Conservation (phyloP, 2,888 invertebrate species). For the Drosophila kokeensis region DNA sequence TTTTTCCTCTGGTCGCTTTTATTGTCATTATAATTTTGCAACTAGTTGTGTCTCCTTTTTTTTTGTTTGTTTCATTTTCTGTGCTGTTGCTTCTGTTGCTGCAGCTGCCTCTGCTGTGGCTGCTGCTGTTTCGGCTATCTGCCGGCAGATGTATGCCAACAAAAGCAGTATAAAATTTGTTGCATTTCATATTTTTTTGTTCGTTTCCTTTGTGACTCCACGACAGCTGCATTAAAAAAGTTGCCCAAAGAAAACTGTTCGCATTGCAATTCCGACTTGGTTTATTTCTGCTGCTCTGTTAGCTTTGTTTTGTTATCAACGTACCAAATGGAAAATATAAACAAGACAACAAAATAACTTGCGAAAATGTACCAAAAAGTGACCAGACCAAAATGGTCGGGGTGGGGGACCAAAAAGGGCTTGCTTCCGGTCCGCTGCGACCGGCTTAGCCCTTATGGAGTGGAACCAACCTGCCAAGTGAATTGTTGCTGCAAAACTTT, state of each 20-base stretch:
- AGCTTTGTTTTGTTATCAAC: slow-evolving; percentile 74
- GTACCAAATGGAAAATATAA: slow-evolving; percentile 38
- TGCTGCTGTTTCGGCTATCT: slow-evolving; percentile 48
- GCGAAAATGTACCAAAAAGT: slow-evolving; percentile 51
- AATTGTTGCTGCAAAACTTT: slow-evolving; percentile 39
- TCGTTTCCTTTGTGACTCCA: slow-evolving; percentile 34
- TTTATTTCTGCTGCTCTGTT: slow-evolving; percentile 67
- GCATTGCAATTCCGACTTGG: slow-evolving; percentile 72
- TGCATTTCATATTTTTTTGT: slow-evolving; percentile 29
- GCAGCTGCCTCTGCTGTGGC: slow-evolving; percentile 13
- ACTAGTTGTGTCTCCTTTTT: slow-evolving; percentile 42
- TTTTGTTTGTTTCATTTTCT: slow-evolving; percentile 32
- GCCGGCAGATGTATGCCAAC: slow-evolving; percentile 74
- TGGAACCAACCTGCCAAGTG: slow-evolving; percentile 30
- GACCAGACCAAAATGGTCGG: slow-evolving; percentile 43
- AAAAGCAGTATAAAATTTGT: slow-evolving; percentile 66
- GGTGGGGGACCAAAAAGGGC: slow-evolving; percentile 50
- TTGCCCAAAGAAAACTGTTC: slow-evolving; percentile 73
- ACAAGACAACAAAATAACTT: slow-evolving; percentile 47
- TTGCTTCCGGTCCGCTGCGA: slow-evolving; percentile 59
- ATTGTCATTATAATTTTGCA: slow-evolving; percentile 80
- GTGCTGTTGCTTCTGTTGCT: slow-evolving; percentile 16
- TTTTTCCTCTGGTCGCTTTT: slow-evolving; percentile 58
- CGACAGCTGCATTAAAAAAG: slow-evolving; percentile 72
- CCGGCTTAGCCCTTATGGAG: slow-evolving; percentile 44